A percentile compares a stretch with the other conserved stretches of the same genome.
Conservation (phyloP, 30 jellyfish, hydroid and myxozoan species). For the Pelagia noctiluca region DNA sequence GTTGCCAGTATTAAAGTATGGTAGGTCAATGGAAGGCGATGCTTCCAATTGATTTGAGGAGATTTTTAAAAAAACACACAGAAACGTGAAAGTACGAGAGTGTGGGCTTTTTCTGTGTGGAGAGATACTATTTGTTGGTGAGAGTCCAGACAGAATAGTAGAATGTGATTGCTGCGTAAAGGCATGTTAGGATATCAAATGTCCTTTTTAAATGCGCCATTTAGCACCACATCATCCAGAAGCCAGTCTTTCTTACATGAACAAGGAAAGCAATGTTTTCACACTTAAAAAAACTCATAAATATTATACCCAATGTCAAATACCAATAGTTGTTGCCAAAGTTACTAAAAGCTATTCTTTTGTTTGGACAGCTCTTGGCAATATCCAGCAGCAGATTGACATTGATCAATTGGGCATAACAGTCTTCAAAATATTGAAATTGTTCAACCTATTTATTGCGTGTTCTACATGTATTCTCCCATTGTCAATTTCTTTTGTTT, state of each 20-base stretch:
- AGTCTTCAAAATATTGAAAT: constrained; percentile 57
- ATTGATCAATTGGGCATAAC: too few species aligned
- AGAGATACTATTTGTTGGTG: neutral
- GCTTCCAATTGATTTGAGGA: neutral
- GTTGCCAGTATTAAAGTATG: too few species aligned
- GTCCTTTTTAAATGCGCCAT: neutral
- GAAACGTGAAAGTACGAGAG: neutral
- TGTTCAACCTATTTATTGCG: constrained; percentile 63
- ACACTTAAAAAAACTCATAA: neutral
- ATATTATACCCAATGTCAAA: neutral
- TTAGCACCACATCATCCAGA: neutral
- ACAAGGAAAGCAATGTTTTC: neutral
- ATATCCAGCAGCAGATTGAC: too few species aligned
- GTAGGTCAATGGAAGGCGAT: neutral
- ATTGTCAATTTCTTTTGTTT: constrained; percentile 55
- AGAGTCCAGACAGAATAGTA: too few species aligned
- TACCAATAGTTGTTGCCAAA: too few species aligned
- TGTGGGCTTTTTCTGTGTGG: neutral
- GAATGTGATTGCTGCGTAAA: neutral
- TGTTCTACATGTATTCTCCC: constrained; percentile 59
- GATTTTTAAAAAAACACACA: neutral
- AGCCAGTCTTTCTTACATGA: neutral
- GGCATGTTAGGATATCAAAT: neutral
- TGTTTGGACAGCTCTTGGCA: constrained; percentile 1
- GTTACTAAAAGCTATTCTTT: neutral